Evolutionary conservation across 2,888 invertebrate genomes (phyloP), one percentile per base, ranked within the genome.

Genomic region (Papilio demoleus): DNA sequence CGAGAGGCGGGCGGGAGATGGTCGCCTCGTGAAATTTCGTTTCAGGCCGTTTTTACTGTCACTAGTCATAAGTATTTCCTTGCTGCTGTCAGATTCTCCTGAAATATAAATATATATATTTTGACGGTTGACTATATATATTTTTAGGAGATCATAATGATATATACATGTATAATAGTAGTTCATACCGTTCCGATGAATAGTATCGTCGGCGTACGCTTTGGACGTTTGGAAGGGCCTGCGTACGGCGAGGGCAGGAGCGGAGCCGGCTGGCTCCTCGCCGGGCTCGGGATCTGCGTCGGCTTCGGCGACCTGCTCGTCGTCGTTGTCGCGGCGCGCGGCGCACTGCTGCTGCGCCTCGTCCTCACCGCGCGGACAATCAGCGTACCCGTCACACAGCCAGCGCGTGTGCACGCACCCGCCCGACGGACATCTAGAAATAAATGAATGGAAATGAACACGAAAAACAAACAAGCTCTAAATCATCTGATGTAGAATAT

Each of bases 11-110:
- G 88, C 80, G 1, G 83, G 80, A 0, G 87, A 83, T 0, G 90
- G 90, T 0, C 88, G 83, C 0, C 90, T 80, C 0, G 90, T 90
- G 74, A 81, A 88, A 75, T 89, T 90, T 64, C 87, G 84, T 71
- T 82, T 86, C 27, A 86, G 77, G 4, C 79, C 83, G 70, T 88
- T 88, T 70, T 74, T 87, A 72, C 85, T 89, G 76, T 94, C 94
- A 71, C 94, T 94, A 14, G 94, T 94, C 81, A 94, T 90, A 71
- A 94, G 93, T 2, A 94, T 86, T 75, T 94, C 94, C 72, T 94
- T 93, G 78, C 94, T 94, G 82, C 93, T 94, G 53, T 94, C 94
- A 63, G 85, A 89, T 75, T 94, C 94, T 5, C 88, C 94, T 93
- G 78, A 47, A 76, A 79, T 66, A 69, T 27, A 1, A 53, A 1